Base-by-base conservation (phyloP, 2,113 vertebrate genomes). In the Anthoscopus minutus region DNA sequence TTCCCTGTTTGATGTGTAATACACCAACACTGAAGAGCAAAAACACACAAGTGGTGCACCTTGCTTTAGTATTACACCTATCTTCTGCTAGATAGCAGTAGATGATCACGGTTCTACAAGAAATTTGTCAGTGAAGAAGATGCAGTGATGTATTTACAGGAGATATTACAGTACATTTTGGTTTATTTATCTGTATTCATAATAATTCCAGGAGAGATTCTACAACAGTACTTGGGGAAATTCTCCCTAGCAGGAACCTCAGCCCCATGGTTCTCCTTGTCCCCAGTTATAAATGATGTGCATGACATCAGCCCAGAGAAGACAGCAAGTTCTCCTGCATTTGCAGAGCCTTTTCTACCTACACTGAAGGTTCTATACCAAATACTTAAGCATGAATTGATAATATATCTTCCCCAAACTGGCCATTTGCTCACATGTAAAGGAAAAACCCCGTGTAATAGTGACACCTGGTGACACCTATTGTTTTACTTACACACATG, bases 391-490 rank as follows among this genome's bases (percentile, higher is more conserved):
- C 10, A 50, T 13, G 38, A 78, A 19, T 38, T 51, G 27, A 11
- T 77, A 73, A 51, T 30, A 1, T 27, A 51, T 53, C 77, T 72
- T 84, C 65, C 65, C 40, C 91, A 91, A 91, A 71, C 65, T 57
- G 77, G 57, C n/a, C 53, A 53, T 89, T 93, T 89, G 89, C 86
- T 95, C 92, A 61, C 86, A 72, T 35, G 6, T 35, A 92, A 48
- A 40, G 64, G 71, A 94, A 93, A 83, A 86, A 53, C 3, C 9
- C 15, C 73, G 2, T 78, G 89, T 94, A 93, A 94, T 65, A 96
- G 94, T 97, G 96, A 96, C 95, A 96, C 81, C 92, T 96, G 95
- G 96, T 94, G 96, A 96, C 94, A 86, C 73, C 77, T 86, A 56
- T 48, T 84, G 81, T 56, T 96, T 82, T 73, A 60, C 71, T 94